Evolutionary conservation across 2,888 invertebrate genomes (phyloP), one percentile per base, ranked within the genome.

Genomic region (Amblyteles armatorius): DNA sequence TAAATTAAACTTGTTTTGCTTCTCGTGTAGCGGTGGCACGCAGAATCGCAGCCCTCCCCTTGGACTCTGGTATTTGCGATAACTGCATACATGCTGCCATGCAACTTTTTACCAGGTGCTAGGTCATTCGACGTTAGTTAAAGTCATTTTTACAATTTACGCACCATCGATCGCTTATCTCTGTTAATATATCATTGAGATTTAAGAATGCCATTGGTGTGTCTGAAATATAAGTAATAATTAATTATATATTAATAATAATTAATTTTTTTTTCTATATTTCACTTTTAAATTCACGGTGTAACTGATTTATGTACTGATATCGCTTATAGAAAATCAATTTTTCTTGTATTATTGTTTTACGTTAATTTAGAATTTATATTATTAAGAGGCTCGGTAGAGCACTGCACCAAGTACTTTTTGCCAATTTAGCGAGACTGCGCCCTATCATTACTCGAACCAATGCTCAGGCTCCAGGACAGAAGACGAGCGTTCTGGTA

Each of bases 1-100:
- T 92, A 91, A 92, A 92, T 92, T 92, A 92, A 91, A 92, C 87
- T 87, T 84, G 85, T 83, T 86, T 86, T 86, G 85, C 85, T 85
- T 85, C 78, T 22, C 67, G 77, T 67, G 76, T 6, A 44, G 52
- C 72, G 40, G 74, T 67, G 65, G 76, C 76, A 57, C 48, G 67
- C 69, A 52, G 57, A 65, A 74, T 55, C 68, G 65, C 50, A n/a
- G 44, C 22, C 71, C 50, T 33, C 48, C 73, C 48, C 33, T 63
- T 50, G 22, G 69, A 11, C 16, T 36, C 16, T 67, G 57, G 57
- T 78, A 81, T 78, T 72, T 73, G 76, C 78, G 77, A 81, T 68
- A 78, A 77, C 81, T 33, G 81, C 71, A 76, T 73, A 78, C 73
- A 73, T 22, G 68, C 72, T 57, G 72, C 60, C 67, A 72, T 72